phyloP scores from a whole-genome alignment of 2,888 invertebrate species.

The Tenthredo amoena region DNA sequence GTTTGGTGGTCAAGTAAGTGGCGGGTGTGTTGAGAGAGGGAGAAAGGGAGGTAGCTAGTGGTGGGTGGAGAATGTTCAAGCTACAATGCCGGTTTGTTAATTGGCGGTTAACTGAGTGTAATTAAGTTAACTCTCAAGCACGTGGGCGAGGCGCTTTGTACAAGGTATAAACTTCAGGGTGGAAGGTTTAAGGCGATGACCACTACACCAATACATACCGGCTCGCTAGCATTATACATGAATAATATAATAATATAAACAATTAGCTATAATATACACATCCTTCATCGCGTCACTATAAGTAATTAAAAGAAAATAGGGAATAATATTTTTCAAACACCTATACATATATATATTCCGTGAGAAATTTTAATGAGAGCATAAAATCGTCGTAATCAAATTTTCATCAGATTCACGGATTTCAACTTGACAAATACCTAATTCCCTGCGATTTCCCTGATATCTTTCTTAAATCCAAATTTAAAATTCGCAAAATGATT shows the following conservation, averaged over 20 bases:
- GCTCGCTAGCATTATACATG: background rate
- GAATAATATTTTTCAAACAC: too few species aligned
- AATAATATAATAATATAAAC: background rate
- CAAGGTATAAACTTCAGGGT: constrained; percentile 21
- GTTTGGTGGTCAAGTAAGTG: constrained; percentile 37
- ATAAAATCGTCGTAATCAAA: too few species aligned
- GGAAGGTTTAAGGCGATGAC: constrained; percentile 9
- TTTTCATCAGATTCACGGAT: too few species aligned
- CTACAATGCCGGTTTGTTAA: constrained; percentile 67
- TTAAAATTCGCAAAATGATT: too few species aligned
- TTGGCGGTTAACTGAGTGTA: constrained; percentile 73
- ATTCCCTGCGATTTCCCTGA: background rate
- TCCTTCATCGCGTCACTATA: too few species aligned
- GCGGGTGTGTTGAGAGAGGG: background rate
- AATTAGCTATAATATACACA: background rate
- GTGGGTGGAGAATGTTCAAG: constrained; percentile 16
- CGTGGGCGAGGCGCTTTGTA: constrained; percentile 60
- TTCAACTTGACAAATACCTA: background rate
- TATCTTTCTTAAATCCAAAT: too few species aligned
- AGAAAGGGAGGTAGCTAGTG: background rate
- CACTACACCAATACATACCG: background rate
- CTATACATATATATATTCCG: too few species aligned
- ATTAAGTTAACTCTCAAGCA: constrained; percentile 71
- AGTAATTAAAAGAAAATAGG: too few species aligned
- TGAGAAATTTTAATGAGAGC: too few species aligned